Conservation (phyloP, 2,888 invertebrate species). For the Campoplex nolae region DNA sequence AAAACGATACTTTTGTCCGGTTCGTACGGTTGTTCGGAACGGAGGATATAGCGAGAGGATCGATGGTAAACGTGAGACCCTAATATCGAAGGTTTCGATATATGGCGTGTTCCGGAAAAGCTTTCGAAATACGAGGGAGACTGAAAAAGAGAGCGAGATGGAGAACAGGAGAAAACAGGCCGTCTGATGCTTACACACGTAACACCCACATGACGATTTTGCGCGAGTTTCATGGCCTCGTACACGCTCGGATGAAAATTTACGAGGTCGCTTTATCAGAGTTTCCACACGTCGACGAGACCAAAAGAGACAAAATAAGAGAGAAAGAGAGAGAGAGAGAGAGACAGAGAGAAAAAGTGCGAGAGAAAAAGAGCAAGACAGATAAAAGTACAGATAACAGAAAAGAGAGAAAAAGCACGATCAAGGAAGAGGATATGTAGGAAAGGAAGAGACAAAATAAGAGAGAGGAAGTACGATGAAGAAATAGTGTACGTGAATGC, state of each 20-base stretch:
- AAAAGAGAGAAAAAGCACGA: conserved; percentile 14
- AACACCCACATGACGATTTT: conserved; percentile 50
- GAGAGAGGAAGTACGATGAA: conserved; percentile 15
- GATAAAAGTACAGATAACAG: neutral
- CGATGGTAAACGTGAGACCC: conserved; percentile 53
- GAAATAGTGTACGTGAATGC: conserved; percentile 39
- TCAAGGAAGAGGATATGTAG: neutral
- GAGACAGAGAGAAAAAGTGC: neutral
- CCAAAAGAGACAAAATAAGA: conserved; percentile 5
- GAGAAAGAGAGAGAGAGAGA: neutral
- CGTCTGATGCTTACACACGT: conserved; percentile 39
- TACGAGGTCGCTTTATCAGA: conserved; percentile 57
- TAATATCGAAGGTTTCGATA: conserved; percentile 51
- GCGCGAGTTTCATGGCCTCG: conserved; percentile 50
- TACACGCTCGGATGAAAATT: conserved; percentile 63
- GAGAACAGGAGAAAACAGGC: conserved; percentile 18
- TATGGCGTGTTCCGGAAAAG: neutral
- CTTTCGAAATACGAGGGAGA: conserved; percentile 7
- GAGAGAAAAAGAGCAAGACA: neutral
- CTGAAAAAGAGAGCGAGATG: conserved; percentile 1
- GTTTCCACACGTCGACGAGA: conserved; percentile 38
- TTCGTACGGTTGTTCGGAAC: conserved; percentile 44
- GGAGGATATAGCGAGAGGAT: conserved; percentile 33
- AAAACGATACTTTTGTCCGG: conserved; percentile 39
- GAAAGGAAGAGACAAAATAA: neutral